Evolutionary conservation across 2,797 vertebrate genomes (phyloP).

Genomic region (Apogon hyalosoma): DNA sequence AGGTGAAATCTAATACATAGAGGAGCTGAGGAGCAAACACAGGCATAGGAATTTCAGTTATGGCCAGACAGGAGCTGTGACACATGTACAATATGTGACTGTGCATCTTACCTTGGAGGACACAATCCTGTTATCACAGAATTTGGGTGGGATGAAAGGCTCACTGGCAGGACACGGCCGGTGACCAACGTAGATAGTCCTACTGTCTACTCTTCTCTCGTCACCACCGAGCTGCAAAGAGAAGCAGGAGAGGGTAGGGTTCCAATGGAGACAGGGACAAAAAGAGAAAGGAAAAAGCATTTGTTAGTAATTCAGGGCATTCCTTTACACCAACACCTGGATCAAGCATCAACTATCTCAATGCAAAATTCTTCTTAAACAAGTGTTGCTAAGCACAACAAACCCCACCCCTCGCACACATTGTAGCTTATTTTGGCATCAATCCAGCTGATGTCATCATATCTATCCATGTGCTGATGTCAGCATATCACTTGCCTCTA

Average conservation of each 20-base stretch:
- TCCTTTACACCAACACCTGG: not conserved
- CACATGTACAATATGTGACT: not conserved
- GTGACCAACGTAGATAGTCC: conserved; percentile 92
- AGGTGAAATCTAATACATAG: conserved; percentile 23
- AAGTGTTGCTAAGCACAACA: too few species aligned
- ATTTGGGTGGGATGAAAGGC: conserved; percentile 90
- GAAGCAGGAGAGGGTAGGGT: not conserved
- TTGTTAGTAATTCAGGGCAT: not conserved
- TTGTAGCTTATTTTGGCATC: too few species aligned
- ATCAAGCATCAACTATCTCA: not conserved
- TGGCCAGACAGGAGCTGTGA: not conserved
- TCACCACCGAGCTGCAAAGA: conserved; percentile 79
- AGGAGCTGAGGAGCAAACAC: conserved; percentile 35
- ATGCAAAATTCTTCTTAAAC: not conserved
- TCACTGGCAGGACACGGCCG: conserved; percentile 83
- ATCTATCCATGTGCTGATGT: too few species aligned
- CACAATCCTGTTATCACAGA: conserved; percentile 97
- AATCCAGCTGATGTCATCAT: too few species aligned
- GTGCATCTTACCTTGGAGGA: conserved; percentile 93
- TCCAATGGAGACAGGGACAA: not conserved
- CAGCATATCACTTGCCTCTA: too few species aligned
- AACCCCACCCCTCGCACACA: too few species aligned
- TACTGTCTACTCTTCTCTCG: conserved; percentile 92
- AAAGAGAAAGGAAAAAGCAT: not conserved
- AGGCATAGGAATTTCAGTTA: conserved; percentile 15